phyloP scores from a whole-genome alignment of 2,113 vertebrate genomes.

The Alces alces region DNA sequence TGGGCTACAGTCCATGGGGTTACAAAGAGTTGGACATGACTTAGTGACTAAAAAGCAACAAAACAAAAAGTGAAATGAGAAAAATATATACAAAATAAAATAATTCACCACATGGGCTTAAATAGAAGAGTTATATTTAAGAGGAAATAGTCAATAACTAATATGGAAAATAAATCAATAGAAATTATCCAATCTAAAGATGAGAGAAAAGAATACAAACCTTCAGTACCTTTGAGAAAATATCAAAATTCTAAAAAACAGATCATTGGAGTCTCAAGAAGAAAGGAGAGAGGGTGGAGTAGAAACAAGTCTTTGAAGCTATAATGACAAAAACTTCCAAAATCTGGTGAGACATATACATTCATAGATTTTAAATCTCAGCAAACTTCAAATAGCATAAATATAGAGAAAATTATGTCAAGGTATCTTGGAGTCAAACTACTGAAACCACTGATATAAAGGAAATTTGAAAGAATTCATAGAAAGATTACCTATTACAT shows the following conservation, averaged over 20 bases:
- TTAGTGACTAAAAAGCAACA: not conserved
- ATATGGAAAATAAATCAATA: not conserved
- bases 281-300: not conserved
- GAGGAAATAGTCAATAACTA: not conserved
- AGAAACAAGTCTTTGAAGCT: not conserved
- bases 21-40: not conserved
- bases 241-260: not conserved
- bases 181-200: not conserved
- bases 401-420: not conserved
- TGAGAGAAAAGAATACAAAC: not conserved
- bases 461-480: not conserved
- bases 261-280: not conserved
- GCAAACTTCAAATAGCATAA: not conserved
- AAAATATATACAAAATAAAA: not conserved
- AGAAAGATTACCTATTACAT: not conserved
- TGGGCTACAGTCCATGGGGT: not conserved
- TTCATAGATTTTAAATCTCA: not conserved
- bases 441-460: not conserved
- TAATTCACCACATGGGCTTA: not conserved
- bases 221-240: not conserved
- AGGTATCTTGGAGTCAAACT: not conserved
- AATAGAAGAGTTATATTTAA: not conserved
- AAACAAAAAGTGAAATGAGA: not conserved
- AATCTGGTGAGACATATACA: not conserved
- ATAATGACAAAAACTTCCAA: not conserved